Evolutionary conservation across 2,888 invertebrate species (phyloP), one percentile per base, ranked within the genome.

Genomic region (Alcis repandata): DNA sequence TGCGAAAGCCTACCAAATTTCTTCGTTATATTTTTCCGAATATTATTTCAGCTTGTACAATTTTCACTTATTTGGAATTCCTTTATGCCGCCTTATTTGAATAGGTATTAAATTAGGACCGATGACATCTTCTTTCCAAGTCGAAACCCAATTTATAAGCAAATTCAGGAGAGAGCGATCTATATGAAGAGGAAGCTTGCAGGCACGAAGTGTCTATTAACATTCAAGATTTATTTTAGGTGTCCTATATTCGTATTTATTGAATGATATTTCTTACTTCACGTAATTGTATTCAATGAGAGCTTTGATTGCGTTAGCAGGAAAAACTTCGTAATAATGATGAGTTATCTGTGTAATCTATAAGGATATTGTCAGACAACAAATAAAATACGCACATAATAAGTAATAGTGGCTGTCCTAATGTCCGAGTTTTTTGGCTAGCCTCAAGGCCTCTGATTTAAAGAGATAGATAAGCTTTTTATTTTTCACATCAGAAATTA

Each of bases 101-200:
- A 78, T 78, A 75, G 68, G 75, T 69, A 79, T 79, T 75, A 76
- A 80, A 79, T 80, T 76, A 77, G 74, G 64, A 60, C 70, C 69
- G 66, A 70, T 78, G 78, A 78, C 74, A 74, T 79, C 74, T 79
- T 75, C 61, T 75, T 71, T 64, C 74, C 71, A 72, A 72, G 73
- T 72, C 71, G 65, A 73, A 79, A 84, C 71, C 77, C 80, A 78
- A 84, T 84, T 80, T 82, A 75, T 79, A 83, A 81, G 81, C 79
- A 82, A 82, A 83, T 84, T 79, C 78, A 56, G 58, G 27, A 27
- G 46, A 53, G 43, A 56, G 56, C 67, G 68, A 69, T 69, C 67
- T 61, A 57, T 52, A 49, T 43, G 59, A 60, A 53, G 64, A 68
- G 67, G 69, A 56, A 63, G 48, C 54, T 49, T 58, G 46, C 58